Evolutionary conservation across 2,113 vertebrate species (phyloP).

Genomic region (Oncorhynchus mykiss): DNA sequence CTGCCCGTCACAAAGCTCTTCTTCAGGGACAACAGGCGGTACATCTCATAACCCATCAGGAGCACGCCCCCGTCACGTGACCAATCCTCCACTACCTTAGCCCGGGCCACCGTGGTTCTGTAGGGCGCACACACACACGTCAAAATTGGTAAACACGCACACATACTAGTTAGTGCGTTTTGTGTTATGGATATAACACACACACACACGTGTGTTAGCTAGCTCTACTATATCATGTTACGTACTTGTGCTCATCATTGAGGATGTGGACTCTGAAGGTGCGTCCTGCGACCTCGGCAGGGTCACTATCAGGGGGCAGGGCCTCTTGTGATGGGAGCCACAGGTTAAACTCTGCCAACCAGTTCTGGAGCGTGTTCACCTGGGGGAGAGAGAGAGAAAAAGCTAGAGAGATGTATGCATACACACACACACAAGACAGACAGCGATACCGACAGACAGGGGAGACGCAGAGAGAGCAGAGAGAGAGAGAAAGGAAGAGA

Average conservation of each 20-base stretch:
- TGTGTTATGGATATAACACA: no score
- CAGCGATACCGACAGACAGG: background rate
- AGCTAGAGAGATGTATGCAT: background rate
- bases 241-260: slow-evolving; percentile 97
- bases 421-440: background rate
- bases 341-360: slow-evolving; percentile 95
- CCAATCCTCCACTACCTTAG: slow-evolving; percentile 96
- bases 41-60: slow-evolving; percentile 99
- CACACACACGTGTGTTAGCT: no score
- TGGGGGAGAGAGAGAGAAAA: slow-evolving; percentile 45
- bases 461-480: no score
- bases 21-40: slow-evolving; percentile 94
- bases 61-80: slow-evolving; percentile 90
- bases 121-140: slow-evolving; percentile 5
- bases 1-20: slow-evolving; percentile 95
- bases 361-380: slow-evolving; percentile 99
- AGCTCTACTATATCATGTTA: slow-evolving; percentile 8
- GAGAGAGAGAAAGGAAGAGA: no score
- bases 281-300: slow-evolving; percentile 79
- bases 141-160: background rate
- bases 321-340: slow-evolving; percentile 91
- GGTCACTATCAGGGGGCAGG: slow-evolving; percentile 82
- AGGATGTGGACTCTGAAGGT: slow-evolving; percentile 92
- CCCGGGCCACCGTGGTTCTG: slow-evolving; percentile 90
- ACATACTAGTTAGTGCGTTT: no score